Evolutionary conservation across 2,888 invertebrate species (phyloP), one percentile per base, ranked within the genome.

Genomic region (Mythimna impura): DNA sequence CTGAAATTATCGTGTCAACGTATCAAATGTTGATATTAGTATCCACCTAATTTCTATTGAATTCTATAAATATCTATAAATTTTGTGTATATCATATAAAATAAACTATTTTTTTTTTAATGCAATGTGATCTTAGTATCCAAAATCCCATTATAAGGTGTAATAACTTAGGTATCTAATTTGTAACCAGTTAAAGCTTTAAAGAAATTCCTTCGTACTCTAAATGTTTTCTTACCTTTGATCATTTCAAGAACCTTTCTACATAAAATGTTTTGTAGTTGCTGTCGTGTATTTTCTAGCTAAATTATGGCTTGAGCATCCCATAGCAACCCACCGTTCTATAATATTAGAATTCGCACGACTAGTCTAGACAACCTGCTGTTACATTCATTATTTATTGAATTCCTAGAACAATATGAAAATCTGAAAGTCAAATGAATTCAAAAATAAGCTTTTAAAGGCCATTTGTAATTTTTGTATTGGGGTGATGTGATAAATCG

Each of bases 331-430:
- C 40, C 1, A 64, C 50, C 64, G 25, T 22, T 52, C 22, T 60
- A 62, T 74, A 82, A 75, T 73, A 69, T 69, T 71, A 58, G 64
- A 80, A 64, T 30, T 61, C n/a, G 65, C 67, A 68, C 70, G 74
- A 66, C 71, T 67, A 43, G 80, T 83, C 81, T 79, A 83, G 83
- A 81, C 83, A 71, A 57, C 57, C 12, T 61, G 34, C 43, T 63
- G 60, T 71, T 66, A 79, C 30, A 60, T 74, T 66, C 9, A 54
- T 54, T 52, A 22, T 82, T 79, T 81, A 79, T 79, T 54, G 66
- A 54, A 68, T 54, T 74, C 47, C 36, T 65, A 61, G 63, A 50
- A n/a, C n/a, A 40, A 57, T 40, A 66, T 34, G 60, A 61, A 72
- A 62, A 66, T 78, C 40, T 73, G 30, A 20, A 43, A 66, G 60